phyloP scores from a whole-genome alignment of 2,888 invertebrate species.

The Cheilosia vulpina region DNA sequence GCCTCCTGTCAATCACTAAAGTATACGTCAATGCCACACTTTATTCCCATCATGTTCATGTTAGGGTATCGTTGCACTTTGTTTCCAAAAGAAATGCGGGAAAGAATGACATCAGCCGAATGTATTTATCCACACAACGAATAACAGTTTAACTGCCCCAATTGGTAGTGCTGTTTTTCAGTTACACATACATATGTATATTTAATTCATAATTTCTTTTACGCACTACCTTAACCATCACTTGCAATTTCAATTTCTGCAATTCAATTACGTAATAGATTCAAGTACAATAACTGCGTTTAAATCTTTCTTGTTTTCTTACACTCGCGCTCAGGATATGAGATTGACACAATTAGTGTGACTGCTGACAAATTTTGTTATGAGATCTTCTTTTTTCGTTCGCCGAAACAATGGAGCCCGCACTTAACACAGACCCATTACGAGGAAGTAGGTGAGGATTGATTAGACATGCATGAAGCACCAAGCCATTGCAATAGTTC shows the following conservation, averaged over 20 bases:
- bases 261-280: slow-evolving; percentile 48
- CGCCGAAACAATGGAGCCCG: slow-evolving; percentile 47
- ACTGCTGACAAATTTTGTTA: slow-evolving; percentile 3
- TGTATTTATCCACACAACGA: no score
- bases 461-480: slow-evolving; percentile 72
- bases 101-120: no score
- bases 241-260: slow-evolving; percentile 54
- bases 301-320: neutral
- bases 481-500: slow-evolving; percentile 65
- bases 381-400: slow-evolving; percentile 21
- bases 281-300: neutral
- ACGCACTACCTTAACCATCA: slow-evolving; percentile 10
- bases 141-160: no score
- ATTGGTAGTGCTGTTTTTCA: neutral
- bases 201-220: slow-evolving; percentile 8
- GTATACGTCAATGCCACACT: no score
- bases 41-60: no score
- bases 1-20: no score
- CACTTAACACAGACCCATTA: slow-evolving; percentile 44
- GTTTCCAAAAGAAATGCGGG: no score
- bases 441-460: slow-evolving; percentile 71
- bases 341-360: neutral
- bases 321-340: neutral
- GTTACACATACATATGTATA: neutral
- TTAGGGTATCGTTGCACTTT: no score